These are phyloP conservation scores for Samia ricini DNA, from an alignment of 1,140 invertebrate genomes.

Conservation along the genomic window DNA sequence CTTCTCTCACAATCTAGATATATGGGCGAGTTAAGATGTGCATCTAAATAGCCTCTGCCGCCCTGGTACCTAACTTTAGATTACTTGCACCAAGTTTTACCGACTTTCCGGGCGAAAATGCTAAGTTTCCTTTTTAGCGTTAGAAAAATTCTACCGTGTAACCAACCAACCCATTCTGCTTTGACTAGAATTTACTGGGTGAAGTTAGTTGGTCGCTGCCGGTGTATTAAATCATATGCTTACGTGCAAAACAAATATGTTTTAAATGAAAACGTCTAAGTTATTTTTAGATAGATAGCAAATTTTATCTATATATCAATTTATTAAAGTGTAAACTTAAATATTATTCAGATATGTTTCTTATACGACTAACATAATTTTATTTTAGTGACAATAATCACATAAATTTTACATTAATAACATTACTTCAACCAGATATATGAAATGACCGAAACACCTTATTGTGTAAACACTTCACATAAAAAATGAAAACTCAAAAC, in stretches of 20 bases:
- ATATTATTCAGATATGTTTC: no score
- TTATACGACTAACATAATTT: background rate
- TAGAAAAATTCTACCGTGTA: constrained; percentile 57
- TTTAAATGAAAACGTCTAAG: background rate
- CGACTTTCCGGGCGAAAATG: constrained; percentile 47
- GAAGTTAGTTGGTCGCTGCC: constrained; percentile 42
- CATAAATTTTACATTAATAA: background rate
- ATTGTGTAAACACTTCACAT: no score
- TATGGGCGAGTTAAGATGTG: constrained; percentile 73
- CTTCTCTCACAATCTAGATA: constrained; percentile 67
- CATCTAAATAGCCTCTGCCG: constrained; percentile 73
- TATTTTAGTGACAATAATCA: background rate
- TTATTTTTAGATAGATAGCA: background rate
- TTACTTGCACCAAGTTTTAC: constrained; percentile 68
- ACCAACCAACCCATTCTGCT: constrained; percentile 63
- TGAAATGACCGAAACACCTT: constrained; percentile 18
- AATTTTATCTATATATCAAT: no score
- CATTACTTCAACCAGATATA: background rate
- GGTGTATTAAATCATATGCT: constrained; percentile 47
- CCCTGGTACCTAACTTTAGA: constrained; percentile 72
- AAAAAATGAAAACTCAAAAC: constrained; percentile 17
- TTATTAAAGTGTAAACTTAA: no score
- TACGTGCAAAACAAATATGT: constrained; percentile 13
- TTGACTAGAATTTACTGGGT: constrained; percentile 60
- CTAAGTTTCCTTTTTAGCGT: constrained; percentile 38